Percentiles rank a stretch among this genome's conserved stretches.
phyloP scores from a whole-genome alignment of 2,113 vertebrate species.

The Neomonachus schauinslandi region DNA sequence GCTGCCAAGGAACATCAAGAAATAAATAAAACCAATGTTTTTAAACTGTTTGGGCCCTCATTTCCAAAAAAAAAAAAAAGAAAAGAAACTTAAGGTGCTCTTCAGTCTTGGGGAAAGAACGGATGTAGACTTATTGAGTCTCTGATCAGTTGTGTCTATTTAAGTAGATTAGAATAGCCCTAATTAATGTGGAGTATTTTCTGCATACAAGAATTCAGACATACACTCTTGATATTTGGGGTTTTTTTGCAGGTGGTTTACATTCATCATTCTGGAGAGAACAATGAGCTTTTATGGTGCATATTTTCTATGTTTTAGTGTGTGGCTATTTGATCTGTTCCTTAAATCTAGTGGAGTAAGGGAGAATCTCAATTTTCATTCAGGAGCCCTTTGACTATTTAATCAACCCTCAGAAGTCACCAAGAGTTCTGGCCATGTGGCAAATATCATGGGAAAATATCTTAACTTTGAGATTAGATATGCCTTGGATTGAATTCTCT shows the following conservation, averaged over 20 bases:
- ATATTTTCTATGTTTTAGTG: not conserved
- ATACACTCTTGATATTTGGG: not conserved
- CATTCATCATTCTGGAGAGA: not conserved
- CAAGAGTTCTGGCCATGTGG: not conserved
- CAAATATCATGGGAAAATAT: not conserved
- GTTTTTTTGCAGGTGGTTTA: not conserved
- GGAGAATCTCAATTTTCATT: not conserved
- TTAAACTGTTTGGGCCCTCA: not conserved
- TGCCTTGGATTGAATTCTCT: not conserved
- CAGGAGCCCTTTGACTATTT: not conserved
- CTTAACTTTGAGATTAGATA: conserved; percentile 11
- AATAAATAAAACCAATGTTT: not conserved
- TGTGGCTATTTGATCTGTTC: not conserved
- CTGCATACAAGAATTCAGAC: not conserved
- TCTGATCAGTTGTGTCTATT: not conserved
- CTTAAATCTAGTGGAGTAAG: not conserved
- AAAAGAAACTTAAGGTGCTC: not conserved
- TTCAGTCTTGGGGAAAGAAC: not conserved
- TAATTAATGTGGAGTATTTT: not conserved
- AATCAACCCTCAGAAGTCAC: not conserved
- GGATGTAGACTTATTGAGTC: not conserved
- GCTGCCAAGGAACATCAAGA: not conserved
- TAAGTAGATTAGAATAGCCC: not conserved
- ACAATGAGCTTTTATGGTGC: not conserved
- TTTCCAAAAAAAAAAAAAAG: not conserved